Conservation (phyloP, 1,140 invertebrate species). For the Tetramorium alpestre region DNA sequence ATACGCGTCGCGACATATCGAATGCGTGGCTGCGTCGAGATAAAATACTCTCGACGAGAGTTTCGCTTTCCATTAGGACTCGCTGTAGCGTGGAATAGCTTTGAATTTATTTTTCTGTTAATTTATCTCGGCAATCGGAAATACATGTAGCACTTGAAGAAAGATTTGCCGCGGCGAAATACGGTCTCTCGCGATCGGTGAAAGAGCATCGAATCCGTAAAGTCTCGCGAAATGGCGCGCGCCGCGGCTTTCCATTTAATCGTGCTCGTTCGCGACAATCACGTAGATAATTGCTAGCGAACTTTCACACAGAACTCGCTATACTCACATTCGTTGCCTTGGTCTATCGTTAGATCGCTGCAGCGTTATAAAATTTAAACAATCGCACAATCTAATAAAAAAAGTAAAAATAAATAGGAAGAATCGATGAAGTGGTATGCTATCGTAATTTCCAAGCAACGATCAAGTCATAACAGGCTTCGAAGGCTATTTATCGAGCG, state of each 20-base stretch:
- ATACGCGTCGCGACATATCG: conserved; percentile 46
- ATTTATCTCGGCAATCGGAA: conserved; percentile 17
- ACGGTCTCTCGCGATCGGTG: background rate
- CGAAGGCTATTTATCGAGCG: conserved; percentile 66
- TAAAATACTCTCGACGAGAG: conserved; percentile 63
- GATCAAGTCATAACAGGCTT: conserved; percentile 72
- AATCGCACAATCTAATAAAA: conserved; percentile 38
- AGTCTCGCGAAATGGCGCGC: background rate
- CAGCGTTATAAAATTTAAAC: conserved; percentile 30
- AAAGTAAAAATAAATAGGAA: conserved; percentile 49
- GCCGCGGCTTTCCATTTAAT: conserved; percentile 32
- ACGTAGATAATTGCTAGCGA: conserved; percentile 25
- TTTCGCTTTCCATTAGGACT: conserved; percentile 56
- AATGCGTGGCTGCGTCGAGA: conserved; percentile 61
- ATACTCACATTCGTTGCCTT: background rate
- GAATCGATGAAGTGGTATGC: conserved; percentile 65
- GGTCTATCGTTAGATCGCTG: background rate
- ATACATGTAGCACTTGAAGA: background rate
- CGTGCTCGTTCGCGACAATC: conserved; percentile 34
- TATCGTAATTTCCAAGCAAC: conserved; percentile 73
- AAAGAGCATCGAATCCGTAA: conserved; percentile 8
- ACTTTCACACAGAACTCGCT: conserved; percentile 32
- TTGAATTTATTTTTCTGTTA: conserved; percentile 47
- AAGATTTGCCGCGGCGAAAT: conserved; percentile 6
- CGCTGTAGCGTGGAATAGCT: conserved; percentile 26